These are phyloP conservation scores for Oncopeltus fasciatus DNA, from an alignment of 1,140 invertebrate genomes.

Conservation along the genomic window DNA sequence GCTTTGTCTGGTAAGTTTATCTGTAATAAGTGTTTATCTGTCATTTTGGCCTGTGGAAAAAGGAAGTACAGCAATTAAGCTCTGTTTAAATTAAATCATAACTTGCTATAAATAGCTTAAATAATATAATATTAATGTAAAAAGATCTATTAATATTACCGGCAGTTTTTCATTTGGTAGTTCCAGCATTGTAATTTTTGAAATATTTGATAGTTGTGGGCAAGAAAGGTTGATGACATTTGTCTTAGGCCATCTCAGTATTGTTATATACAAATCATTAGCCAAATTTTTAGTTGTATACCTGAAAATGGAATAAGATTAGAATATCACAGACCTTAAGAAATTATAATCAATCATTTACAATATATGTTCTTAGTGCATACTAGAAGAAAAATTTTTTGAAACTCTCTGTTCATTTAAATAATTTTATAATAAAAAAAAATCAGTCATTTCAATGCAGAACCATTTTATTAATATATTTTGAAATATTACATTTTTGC, in stretches of 20 bases:
- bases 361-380: too few relatives aligned
- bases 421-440: too few relatives aligned
- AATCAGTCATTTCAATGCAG: too few relatives aligned
- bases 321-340: too few relatives aligned
- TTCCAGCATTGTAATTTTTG: conserved; percentile 7
- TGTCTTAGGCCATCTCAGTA: conserved; percentile 13
- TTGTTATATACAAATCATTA: conserved; percentile 11
- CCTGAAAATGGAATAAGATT: conserved; percentile 8
- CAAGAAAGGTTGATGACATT: conserved; percentile 9
- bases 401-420: too few relatives aligned
- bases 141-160: background rate
- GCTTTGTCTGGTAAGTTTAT: conserved; percentile 14
- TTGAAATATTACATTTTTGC: too few relatives aligned
- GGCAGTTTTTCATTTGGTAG: background rate
- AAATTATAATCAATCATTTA: too few relatives aligned
- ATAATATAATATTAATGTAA: too few relatives aligned
- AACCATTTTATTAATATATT: too few relatives aligned
- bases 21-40: background rate
- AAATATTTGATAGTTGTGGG: conserved; percentile 1
- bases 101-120: background rate
- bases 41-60: background rate
- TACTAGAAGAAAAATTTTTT: too few relatives aligned
- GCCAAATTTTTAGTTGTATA: conserved; percentile 7
- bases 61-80: background rate
- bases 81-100: background rate